Percentiles rank a stretch among this genome's conserved stretches.
Conservation (phyloP, 2,888 invertebrate genomes). For the Archips crataeganus region DNA sequence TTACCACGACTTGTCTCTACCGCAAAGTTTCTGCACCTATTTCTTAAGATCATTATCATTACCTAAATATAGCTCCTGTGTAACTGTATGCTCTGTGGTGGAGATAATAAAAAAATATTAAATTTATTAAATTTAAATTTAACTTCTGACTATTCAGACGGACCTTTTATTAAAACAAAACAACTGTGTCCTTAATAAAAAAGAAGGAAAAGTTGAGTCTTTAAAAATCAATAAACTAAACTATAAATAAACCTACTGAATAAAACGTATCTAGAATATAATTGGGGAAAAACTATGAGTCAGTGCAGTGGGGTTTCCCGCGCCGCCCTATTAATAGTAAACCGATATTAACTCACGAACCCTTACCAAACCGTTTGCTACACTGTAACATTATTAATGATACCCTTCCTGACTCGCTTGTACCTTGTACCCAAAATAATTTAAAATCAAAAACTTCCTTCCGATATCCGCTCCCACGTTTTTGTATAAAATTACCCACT, state of each 20-base stretch:
- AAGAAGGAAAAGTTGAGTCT: background rate
- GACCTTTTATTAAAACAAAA: no score
- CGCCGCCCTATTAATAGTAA: constrained; percentile 22
- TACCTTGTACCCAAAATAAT: constrained; percentile 29
- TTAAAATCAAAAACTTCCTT: constrained; percentile 37
- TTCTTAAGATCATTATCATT: no score
- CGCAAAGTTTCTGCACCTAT: no score
- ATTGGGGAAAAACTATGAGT: constrained; percentile 62
- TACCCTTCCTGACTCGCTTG: constrained; percentile 5
- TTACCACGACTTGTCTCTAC: no score
- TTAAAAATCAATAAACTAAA: background rate
- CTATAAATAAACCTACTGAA: constrained; percentile 6
- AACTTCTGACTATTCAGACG: no score
- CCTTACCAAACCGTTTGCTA: constrained; percentile 8
- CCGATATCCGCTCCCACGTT: constrained; percentile 45
- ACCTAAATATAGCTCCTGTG: no score
- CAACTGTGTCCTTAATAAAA: no score
- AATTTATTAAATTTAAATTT: no score
- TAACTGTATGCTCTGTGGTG: no score
- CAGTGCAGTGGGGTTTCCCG: constrained; percentile 45
- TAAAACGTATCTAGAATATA: constrained; percentile 7
- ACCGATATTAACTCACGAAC: constrained; percentile 10
- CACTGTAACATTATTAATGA: constrained; percentile 21
- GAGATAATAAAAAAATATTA: no score
- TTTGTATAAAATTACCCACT: constrained; percentile 34